A percentile compares a stretch with the other conserved stretches of the same genome.
phyloP scores from a whole-genome alignment of 1,140 invertebrate species.

The Heliconius hewitsoni region DNA sequence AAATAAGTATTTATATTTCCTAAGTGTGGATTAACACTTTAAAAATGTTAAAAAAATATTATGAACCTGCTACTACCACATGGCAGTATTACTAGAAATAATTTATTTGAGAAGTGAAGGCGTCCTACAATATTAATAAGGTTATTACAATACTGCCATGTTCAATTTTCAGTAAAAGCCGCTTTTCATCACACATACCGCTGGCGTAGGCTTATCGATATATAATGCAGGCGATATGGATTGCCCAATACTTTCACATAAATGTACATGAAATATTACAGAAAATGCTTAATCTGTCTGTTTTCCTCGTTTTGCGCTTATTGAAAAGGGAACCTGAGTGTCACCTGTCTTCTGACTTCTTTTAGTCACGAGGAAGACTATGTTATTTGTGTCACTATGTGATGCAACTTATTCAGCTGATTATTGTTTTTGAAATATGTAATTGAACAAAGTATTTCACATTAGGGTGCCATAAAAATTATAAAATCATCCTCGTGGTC shows the following conservation, averaged over 20 bases:
- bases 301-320: background rate
- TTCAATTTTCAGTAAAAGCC: constrained; percentile 12
- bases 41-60: background rate
- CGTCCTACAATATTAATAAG: background rate
- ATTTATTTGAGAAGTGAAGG: background rate
- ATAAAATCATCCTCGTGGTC: too few relatives aligned
- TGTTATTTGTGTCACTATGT: too few relatives aligned
- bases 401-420: too few relatives aligned
- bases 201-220: constrained; percentile 1
- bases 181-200: constrained; percentile 13
- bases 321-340: background rate
- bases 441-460: too few relatives aligned
- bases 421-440: too few relatives aligned
- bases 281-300: background rate
- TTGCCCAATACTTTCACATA: constrained; percentile 7
- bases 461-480: too few relatives aligned
- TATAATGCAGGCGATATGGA: constrained; percentile 2
- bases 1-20: too few relatives aligned
- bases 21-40: too few relatives aligned
- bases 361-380: too few relatives aligned
- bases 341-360: too few relatives aligned
- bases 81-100: background rate
- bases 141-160: constrained; percentile 10
- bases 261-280: background rate
- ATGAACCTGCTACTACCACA: background rate